These are phyloP conservation scores for Trissoscelio sp. DNA, from an alignment of 2,888 invertebrate genomes.

Conservation along the genomic window DNA sequence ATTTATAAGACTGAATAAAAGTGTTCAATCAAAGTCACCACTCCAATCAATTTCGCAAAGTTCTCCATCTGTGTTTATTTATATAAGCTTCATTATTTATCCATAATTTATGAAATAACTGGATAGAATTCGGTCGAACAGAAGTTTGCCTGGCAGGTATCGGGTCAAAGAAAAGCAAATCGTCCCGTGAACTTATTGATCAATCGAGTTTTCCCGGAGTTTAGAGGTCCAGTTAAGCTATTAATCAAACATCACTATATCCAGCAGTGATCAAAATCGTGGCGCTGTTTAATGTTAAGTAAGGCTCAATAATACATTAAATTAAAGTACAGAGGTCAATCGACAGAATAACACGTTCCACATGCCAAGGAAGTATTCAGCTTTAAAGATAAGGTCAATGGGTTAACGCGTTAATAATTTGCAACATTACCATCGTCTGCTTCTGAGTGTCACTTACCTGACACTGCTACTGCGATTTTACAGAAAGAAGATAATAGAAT, in stretches of 20 bases:
- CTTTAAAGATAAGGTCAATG: conserved; percentile 71
- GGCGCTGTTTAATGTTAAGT: conserved; percentile 37
- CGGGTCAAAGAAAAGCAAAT: background rate
- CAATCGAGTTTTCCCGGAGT: background rate
- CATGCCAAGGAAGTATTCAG: conserved; percentile 54
- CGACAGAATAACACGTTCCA: conserved; percentile 51
- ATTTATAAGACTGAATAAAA: too few relatives aligned
- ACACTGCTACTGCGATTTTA: too few relatives aligned
- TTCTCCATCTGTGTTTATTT: too few relatives aligned
- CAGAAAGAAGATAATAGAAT: too few relatives aligned
- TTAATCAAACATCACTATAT: conserved; percentile 13
- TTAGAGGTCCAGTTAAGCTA: background rate
- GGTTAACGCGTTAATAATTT: conserved; percentile 71
- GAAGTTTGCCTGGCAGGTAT: too few relatives aligned
- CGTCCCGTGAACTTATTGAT: background rate
- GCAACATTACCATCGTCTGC: conserved; percentile 52
- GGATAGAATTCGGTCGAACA: too few relatives aligned
- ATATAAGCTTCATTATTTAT: too few relatives aligned
- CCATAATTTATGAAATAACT: too few relatives aligned
- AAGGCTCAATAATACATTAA: conserved; percentile 52
- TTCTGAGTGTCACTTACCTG: conserved; percentile 63
- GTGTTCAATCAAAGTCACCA: too few relatives aligned
- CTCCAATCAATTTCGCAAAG: too few relatives aligned
- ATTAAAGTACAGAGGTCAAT: conserved; percentile 67
- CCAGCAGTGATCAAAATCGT: conserved; percentile 11